Evolutionary conservation across 23 tunicate species (phyloP).

Genomic region (Phallusia fumigata): DNA sequence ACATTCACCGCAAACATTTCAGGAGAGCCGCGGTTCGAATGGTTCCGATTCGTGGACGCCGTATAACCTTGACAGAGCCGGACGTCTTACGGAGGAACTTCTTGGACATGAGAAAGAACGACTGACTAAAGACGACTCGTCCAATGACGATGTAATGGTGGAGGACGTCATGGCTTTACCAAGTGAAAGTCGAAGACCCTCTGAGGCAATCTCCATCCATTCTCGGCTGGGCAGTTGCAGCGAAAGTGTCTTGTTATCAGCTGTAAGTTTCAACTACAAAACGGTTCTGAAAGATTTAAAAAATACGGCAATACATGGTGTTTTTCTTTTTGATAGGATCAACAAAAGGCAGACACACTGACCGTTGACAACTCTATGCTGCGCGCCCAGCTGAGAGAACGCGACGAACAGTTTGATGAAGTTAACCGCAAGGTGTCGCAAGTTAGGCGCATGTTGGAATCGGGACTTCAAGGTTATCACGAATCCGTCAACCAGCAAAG

Average conservation of each 20-base stretch:
- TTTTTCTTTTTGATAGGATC: neutral
- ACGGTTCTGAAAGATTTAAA: neutral
- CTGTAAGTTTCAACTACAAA: neutral
- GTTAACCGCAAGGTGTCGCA: conserved; percentile 35
- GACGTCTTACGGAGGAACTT: conserved; percentile 12
- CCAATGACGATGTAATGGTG: conserved; percentile 18
- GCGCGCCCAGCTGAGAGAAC: conserved; percentile 38
- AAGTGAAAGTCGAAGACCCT: neutral
- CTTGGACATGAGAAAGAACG: neutral
- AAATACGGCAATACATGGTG: neutral
- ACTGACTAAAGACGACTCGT: neutral
- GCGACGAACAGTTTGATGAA: conserved; percentile 44
- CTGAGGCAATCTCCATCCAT: neutral
- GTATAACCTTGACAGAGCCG: conserved; percentile 23
- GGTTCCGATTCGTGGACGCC: conserved; percentile 44
- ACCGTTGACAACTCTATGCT: conserved; percentile 45
- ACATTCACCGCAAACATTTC: neutral
- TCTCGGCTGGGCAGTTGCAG: conserved; percentile 8
- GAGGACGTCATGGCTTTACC: neutral
- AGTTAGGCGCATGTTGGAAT: conserved; percentile 39
- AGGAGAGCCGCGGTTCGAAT: conserved; percentile 20
- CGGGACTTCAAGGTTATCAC: conserved; percentile 38
- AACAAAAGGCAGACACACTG: conserved; percentile 20
- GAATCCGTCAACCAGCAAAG: conserved; percentile 20
- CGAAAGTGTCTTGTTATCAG: neutral